Evolutionary conservation across 23 tunicate genomes (phyloP).

Genomic region (Ciona savignyi): DNA sequence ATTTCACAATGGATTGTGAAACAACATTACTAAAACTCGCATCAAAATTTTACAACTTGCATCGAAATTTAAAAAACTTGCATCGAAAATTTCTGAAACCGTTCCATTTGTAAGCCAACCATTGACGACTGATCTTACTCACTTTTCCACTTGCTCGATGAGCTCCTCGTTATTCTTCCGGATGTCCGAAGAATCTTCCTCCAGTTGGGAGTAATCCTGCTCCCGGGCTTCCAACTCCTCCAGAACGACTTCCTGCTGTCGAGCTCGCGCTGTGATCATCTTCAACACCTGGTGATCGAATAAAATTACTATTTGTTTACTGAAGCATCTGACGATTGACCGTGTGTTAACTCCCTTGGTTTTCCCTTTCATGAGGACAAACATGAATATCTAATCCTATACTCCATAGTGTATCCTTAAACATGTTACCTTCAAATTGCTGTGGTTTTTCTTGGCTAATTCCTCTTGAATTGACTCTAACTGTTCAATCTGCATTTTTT

Average conservation of each 20-base stretch:
- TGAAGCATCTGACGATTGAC: not conserved
- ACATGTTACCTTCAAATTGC: slow-evolving; percentile 62
- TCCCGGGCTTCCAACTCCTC: slow-evolving; percentile 64
- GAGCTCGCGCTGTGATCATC: slow-evolving; percentile 53
- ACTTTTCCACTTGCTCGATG: slow-evolving; percentile 41
- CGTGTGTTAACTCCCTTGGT: too few species aligned
- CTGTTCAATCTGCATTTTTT: slow-evolving; percentile 68
- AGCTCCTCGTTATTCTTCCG: slow-evolving; percentile 41
- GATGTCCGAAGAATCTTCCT: slow-evolving; percentile 28
- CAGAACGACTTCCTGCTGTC: slow-evolving; percentile 48
- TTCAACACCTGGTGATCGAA: slow-evolving; percentile 71
- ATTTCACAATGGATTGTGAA: too few species aligned
- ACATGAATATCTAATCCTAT: not conserved
- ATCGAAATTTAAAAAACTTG: not conserved
- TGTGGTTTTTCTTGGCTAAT: slow-evolving; percentile 76
- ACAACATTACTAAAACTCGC: too few species aligned
- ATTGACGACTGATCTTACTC: not conserved
- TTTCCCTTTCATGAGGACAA: too few species aligned
- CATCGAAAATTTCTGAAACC: not conserved
- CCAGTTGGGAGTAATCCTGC: slow-evolving; percentile 43
- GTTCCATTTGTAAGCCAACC: not conserved
- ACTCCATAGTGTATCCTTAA: too few species aligned
- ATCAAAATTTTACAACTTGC: not conserved
- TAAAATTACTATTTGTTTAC: too few species aligned
- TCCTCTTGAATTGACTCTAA: slow-evolving; percentile 64